Evolutionary conservation across 2,113 vertebrate genomes (phyloP).

Genomic region (Aramus guarauna): DNA sequence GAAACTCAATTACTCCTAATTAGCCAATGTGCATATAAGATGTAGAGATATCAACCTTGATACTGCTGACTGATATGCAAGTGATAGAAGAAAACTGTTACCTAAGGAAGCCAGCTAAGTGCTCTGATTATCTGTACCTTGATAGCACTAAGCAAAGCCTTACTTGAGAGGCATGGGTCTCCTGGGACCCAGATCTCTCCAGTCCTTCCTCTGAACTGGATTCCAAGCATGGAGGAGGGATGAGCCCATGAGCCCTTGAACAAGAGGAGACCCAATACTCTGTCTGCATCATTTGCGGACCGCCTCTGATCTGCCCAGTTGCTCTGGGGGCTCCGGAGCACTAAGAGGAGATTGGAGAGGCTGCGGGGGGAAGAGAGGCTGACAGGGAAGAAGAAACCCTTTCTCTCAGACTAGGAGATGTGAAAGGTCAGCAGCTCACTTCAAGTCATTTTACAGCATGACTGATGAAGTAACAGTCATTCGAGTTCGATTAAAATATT

Average conservation of each 20-base stretch:
- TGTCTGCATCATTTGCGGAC: not conserved
- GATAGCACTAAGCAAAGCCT: not conserved
- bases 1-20: not conserved
- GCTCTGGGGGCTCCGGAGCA: not conserved
- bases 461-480: not conserved
- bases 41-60: not conserved
- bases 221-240: not conserved
- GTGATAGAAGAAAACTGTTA: not conserved
- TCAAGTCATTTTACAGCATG: not conserved
- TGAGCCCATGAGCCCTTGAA: not conserved
- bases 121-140: not conserved
- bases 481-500: not conserved
- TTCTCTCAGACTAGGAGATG: not conserved
- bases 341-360: not conserved
- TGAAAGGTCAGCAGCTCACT: not conserved
- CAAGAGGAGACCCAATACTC: not conserved
- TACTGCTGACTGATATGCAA: not conserved
- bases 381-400: not conserved
- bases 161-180: not conserved
- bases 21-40: not conserved
- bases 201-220: not conserved
- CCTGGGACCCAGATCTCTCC: not conserved
- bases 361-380: accelerated
- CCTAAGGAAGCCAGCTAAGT: not conserved
- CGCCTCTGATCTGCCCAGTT: not conserved